Evolutionary conservation across 1,140 invertebrate species (phyloP).

Genomic region (Drosophila asahinai): DNA sequence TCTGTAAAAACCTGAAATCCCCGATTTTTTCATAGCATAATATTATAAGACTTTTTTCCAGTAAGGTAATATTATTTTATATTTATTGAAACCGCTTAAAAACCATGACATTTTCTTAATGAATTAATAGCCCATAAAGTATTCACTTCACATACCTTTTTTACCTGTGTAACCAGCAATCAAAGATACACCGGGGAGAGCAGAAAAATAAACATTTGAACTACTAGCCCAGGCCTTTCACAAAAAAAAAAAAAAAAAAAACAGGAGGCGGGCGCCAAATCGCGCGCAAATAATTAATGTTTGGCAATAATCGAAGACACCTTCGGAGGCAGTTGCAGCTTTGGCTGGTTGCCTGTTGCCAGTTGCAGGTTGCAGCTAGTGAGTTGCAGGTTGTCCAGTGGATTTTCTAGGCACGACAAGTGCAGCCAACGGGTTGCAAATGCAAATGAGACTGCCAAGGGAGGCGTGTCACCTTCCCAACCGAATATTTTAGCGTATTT

Average conservation of each 20-base stretch:
- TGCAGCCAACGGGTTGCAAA: constrained; percentile 69
- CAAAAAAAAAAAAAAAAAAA: constrained; percentile 37
- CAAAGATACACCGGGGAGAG: constrained; percentile 72
- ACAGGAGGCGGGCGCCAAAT: constrained; percentile 58
- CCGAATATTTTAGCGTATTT: constrained; percentile 45
- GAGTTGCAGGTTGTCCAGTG: constrained; percentile 24
- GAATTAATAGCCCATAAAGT: background rate
- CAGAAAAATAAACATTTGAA: constrained; percentile 81
- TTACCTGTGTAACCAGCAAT: constrained; percentile 55
- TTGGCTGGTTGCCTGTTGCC: constrained; percentile 36
- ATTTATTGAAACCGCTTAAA: background rate
- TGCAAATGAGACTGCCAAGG: constrained; percentile 73
- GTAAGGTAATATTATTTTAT: background rate
- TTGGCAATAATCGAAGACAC: constrained; percentile 83
- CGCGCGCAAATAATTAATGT: constrained; percentile 80
- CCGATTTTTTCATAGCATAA: rapidly evolving
- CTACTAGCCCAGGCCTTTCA: constrained; percentile 80
- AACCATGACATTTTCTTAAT: background rate
- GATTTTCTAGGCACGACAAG: constrained; percentile 49
- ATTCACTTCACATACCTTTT: background rate
- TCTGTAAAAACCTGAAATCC: background rate
- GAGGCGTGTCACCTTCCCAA: constrained; percentile 34
- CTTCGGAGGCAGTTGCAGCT: constrained; percentile 60
- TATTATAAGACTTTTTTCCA: background rate
- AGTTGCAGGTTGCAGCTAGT: constrained; percentile 23